Conservation (phyloP, 2,888 invertebrate species). For the Adelognathus sp. region DNA sequence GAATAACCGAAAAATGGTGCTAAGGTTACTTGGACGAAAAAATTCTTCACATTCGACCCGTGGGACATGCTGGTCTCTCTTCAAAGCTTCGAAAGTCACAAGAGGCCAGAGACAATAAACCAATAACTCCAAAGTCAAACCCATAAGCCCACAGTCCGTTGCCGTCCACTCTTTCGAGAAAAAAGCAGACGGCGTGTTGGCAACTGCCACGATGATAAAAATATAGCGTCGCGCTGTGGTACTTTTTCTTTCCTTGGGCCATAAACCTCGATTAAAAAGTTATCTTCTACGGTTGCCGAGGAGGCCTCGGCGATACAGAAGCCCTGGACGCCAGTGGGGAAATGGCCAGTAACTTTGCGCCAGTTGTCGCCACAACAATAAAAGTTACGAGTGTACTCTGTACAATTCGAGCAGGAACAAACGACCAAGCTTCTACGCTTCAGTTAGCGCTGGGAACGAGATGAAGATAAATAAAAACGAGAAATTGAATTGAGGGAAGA, state of each 20-base stretch:
- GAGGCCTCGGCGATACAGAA: not conserved
- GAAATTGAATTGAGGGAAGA: not conserved
- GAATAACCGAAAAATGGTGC: too few species aligned
- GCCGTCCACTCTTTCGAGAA: not conserved
- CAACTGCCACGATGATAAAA: slow-evolving; percentile 17
- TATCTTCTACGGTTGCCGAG: not conserved
- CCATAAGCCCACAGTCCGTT: not conserved
- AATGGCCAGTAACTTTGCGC: not conserved
- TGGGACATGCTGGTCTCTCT: too few species aligned
- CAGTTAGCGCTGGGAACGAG: not conserved
- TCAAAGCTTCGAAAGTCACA: too few species aligned
- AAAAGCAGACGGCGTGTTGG: not conserved
- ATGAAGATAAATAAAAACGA: not conserved
- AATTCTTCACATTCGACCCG: too few species aligned
- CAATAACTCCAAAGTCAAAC: too few species aligned
- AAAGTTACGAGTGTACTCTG: not conserved
- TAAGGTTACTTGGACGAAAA: too few species aligned
- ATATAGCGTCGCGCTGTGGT: slow-evolving; percentile 6
- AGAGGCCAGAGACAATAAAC: too few species aligned
- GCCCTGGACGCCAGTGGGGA: not conserved
- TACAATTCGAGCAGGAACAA: not conserved
- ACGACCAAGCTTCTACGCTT: not conserved
- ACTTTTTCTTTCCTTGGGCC: not conserved
- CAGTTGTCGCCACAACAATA: not conserved
- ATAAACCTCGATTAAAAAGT: slow-evolving; percentile 41